These are phyloP conservation scores for Eonycteris spelaea DNA, from an alignment of 2,113 vertebrate species.

Conservation along the genomic window DNA sequence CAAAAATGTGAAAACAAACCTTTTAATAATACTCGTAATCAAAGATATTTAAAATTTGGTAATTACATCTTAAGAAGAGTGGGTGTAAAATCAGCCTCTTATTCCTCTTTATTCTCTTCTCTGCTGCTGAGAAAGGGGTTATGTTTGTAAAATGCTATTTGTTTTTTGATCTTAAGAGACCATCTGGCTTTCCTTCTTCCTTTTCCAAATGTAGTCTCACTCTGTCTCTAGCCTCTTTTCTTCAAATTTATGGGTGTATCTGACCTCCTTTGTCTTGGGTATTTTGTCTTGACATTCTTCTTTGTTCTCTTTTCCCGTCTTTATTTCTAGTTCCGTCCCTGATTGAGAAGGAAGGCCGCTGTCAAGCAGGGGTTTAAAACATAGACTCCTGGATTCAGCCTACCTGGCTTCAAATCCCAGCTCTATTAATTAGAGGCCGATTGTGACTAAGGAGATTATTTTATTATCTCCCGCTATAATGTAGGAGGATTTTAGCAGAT, in stretches of 20 bases:
- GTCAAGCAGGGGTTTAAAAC: background rate
- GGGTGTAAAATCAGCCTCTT: background rate
- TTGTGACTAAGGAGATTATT: background rate
- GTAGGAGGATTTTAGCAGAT: background rate
- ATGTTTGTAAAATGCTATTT: background rate
- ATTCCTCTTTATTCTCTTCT: background rate
- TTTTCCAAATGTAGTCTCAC: background rate
- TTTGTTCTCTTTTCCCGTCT: background rate
- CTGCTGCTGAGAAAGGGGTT: background rate
- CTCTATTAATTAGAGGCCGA: background rate
- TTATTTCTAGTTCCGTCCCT: background rate
- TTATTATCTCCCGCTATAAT: background rate
- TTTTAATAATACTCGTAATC: background rate
- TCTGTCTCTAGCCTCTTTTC: background rate
- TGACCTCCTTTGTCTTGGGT: background rate
- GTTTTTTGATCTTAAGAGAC: background rate
- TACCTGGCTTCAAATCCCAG: background rate
- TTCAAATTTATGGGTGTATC: background rate
- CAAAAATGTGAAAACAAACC: rapidly evolving
- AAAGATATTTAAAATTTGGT: background rate
- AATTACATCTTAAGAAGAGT: background rate
- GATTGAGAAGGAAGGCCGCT: background rate
- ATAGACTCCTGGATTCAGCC: background rate
- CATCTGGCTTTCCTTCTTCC: background rate
- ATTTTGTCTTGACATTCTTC: background rate